Percentiles rank a stretch among this genome's conserved stretches.
These are phyloP conservation scores for Mola mola DNA, from an alignment of 2,113 vertebrate species.

Conservation along the genomic window DNA sequence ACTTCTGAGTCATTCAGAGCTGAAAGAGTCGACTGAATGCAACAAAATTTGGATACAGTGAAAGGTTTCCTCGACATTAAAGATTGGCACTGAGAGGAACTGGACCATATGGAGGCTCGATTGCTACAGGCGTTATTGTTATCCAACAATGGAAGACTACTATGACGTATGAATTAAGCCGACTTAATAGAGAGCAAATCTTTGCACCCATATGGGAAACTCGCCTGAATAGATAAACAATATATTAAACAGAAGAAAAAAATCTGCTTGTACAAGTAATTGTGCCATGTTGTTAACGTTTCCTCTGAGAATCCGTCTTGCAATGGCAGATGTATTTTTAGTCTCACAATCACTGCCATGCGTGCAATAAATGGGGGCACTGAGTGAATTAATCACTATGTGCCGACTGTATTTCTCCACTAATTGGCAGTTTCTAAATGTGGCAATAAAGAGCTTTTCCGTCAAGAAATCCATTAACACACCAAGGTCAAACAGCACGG, in stretches of 20 bases:
- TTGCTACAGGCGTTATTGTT: slow-evolving; percentile 14
- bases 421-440: slow-evolving; percentile 68
- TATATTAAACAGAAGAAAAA: background rate
- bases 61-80: slow-evolving; percentile 40
- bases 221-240: background rate
- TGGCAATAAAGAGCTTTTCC: slow-evolving; percentile 45
- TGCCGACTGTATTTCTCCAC: slow-evolving; percentile 51
- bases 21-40: too few species aligned
- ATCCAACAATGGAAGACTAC: slow-evolving; percentile 25
- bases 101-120: slow-evolving; percentile 8
- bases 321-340: slow-evolving; percentile 62
- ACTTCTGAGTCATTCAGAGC: too few species aligned
- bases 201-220: background rate
- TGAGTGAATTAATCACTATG: slow-evolving; percentile 63
- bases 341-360: slow-evolving; percentile 49
- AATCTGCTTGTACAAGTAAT: too few species aligned
- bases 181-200: slow-evolving; percentile 9
- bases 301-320: slow-evolving; percentile 27
- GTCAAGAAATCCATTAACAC: slow-evolving; percentile 31
- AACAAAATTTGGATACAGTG: background rate
- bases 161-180: slow-evolving; percentile 41
- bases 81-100: slow-evolving; percentile 11
- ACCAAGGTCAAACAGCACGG: slow-evolving; percentile 40
- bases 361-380: slow-evolving; percentile 53
- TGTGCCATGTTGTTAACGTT: slow-evolving; percentile 27